A percentile compares a stretch with the other conserved stretches of the same genome.
These are phyloP conservation scores for Macrophya alboannulata DNA, from an alignment of 2,888 invertebrate species.

Conservation along the genomic window DNA sequence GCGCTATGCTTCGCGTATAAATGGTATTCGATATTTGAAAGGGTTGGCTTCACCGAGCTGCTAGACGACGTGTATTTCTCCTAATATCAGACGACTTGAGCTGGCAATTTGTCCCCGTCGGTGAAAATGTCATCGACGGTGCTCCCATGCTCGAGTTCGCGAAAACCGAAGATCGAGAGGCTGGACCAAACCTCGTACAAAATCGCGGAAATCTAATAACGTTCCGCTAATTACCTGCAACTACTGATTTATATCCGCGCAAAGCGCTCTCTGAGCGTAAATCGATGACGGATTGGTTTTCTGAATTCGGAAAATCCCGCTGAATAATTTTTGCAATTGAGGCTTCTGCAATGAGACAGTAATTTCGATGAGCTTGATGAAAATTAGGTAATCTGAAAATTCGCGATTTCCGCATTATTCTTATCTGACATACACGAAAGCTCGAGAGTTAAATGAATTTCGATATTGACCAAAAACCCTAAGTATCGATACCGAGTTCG, in stretches of 20 bases:
- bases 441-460: neutral
- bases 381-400: no score
- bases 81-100: conserved; percentile 33
- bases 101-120: conserved; percentile 51
- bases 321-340: no score
- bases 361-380: no score
- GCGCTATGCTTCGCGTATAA: neutral
- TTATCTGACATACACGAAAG: neutral
- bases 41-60: neutral
- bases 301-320: no score
- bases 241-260: conserved; percentile 29
- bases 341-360: no score
- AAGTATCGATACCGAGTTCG: neutral
- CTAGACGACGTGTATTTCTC: conserved; percentile 36
- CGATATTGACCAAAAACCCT: neutral
- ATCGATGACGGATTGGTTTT: neutral
- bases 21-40: conserved; percentile 39
- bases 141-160: neutral
- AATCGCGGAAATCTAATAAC: conserved; percentile 43
- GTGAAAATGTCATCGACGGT: conserved; percentile 43
- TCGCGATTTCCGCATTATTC: neutral
- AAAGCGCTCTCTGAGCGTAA: neutral
- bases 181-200: conserved; percentile 1
- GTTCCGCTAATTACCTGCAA: conserved; percentile 27
- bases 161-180: conserved; percentile 4